phyloP scores from a whole-genome alignment of 1,140 invertebrate species.

The Amyelois transitella region DNA sequence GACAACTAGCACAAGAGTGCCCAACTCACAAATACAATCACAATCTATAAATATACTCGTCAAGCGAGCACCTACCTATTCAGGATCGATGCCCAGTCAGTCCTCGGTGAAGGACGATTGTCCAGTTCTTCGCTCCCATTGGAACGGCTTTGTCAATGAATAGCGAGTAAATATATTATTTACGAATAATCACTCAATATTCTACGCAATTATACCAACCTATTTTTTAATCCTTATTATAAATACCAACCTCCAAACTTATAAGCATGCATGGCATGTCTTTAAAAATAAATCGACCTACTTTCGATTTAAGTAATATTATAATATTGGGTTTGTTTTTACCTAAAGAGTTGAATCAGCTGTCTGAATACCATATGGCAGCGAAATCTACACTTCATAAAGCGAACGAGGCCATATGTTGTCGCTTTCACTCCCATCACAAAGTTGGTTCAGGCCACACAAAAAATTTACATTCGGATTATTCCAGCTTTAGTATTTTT shows the following conservation, averaged over 20 bases:
- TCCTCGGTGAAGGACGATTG: constrained; percentile 68
- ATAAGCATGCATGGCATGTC: too few species aligned
- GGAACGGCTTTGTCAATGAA: constrained; percentile 19
- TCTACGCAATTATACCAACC: too few species aligned
- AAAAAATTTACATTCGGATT: background rate
- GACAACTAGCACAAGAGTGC: background rate
- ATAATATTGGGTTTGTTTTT: background rate
- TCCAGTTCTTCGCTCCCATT: constrained; percentile 49
- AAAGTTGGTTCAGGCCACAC: constrained; percentile 30
- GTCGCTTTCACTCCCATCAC: constrained; percentile 68
- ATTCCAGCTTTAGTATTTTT: background rate
- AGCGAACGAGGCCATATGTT: constrained; percentile 69
- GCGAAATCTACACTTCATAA: constrained; percentile 61
- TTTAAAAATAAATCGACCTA: background rate
- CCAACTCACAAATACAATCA: constrained; percentile 28
- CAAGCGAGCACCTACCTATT: constrained; percentile 39
- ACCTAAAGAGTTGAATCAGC: constrained; percentile 44
- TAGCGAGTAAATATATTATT: background rate
- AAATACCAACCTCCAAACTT: too few species aligned
- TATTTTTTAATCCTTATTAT: too few species aligned
- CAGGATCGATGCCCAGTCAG: constrained; percentile 61
- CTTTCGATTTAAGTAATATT: background rate
- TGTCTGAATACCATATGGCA: constrained; percentile 64
- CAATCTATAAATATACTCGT: constrained; percentile 65
- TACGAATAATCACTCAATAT: too few species aligned